phyloP scores from a whole-genome alignment of 2,888 invertebrate genomes.

The Phalera bucephala region DNA sequence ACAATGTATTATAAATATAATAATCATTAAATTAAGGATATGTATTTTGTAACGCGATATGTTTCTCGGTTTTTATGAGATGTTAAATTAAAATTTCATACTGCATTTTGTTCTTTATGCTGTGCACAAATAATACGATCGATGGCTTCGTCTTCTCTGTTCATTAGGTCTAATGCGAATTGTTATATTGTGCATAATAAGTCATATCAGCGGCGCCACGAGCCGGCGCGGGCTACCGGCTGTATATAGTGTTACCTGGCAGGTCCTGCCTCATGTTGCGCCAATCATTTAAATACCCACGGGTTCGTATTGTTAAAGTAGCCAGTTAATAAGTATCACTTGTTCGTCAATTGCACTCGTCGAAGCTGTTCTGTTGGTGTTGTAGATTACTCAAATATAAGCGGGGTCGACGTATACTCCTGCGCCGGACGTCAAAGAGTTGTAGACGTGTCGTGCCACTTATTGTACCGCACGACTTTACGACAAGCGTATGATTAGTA shows the following conservation, averaged over 20 bases:
- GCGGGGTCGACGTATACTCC: slow-evolving; percentile 48
- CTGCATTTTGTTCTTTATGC: slow-evolving; percentile 67
- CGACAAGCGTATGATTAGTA: slow-evolving; percentile 43
- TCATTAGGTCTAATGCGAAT: slow-evolving; percentile 61
- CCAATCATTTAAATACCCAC: slow-evolving; percentile 59
- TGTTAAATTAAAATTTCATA: slow-evolving; percentile 65
- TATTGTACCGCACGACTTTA: slow-evolving; percentile 19
- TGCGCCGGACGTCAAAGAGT: slow-evolving; percentile 46
- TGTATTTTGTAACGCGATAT: slow-evolving; percentile 80
- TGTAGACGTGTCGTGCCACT: slow-evolving; percentile 37
- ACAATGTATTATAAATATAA: slow-evolving; percentile 79
- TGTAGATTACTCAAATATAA: slow-evolving; percentile 60
- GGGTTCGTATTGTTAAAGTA: slow-evolving; percentile 77
- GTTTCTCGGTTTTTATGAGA: slow-evolving; percentile 79
- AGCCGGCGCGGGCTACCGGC: slow-evolving; percentile 24
- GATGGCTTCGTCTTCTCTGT: slow-evolving; percentile 63
- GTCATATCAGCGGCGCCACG: slow-evolving; percentile 51
- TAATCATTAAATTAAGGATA: slow-evolving; percentile 80
- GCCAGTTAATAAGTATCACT: slow-evolving; percentile 78
- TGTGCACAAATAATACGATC: slow-evolving; percentile 74
- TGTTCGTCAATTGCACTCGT: slow-evolving; percentile 82
- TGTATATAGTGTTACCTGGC: slow-evolving; percentile 68
- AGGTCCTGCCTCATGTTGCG: slow-evolving; percentile 51
- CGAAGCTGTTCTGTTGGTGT: slow-evolving; percentile 72
- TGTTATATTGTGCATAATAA: slow-evolving; percentile 73